These are phyloP conservation scores for Chelon labrosus DNA, from an alignment of 2,797 vertebrate genomes.

Conservation along the genomic window DNA sequence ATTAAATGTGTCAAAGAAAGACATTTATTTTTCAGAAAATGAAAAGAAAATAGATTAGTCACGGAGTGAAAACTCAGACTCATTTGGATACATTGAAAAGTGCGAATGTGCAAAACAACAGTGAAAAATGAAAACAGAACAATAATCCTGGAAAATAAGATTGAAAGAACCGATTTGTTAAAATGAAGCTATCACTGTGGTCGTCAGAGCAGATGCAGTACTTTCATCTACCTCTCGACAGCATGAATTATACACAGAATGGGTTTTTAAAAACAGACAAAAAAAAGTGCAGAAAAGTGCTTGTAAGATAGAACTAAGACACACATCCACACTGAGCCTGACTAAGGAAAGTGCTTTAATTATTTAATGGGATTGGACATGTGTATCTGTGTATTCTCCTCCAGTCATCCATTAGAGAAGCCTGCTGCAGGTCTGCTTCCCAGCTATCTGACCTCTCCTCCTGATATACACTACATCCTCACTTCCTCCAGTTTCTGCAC, in stretches of 20 bases:
- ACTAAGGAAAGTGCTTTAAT: slow-evolving; percentile 18
- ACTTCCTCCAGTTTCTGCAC: not conserved
- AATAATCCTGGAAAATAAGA: not conserved
- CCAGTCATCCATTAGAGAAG: slow-evolving; percentile 14
- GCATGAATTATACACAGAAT: too few species aligned
- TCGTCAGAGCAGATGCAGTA: too few species aligned
- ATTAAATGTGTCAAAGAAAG: too few species aligned
- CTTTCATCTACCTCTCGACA: not conserved
- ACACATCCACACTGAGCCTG: slow-evolving; percentile 4
- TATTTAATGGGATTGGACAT: slow-evolving; percentile 12
- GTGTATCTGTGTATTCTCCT: slow-evolving; percentile 27
- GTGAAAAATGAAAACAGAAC: not conserved
- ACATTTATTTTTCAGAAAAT: too few species aligned
- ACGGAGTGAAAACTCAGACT: not conserved
- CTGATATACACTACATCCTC: not conserved
- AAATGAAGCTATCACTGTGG: not conserved
- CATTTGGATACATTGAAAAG: not conserved
- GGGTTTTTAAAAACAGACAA: not conserved
- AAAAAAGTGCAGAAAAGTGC: not conserved
- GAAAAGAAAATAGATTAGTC: too few species aligned
- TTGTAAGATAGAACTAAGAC: not conserved
- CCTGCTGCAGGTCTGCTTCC: slow-evolving; percentile 24
- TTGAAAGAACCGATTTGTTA: not conserved
- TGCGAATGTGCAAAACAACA: not conserved
- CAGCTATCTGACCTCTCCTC: slow-evolving; percentile 13